phyloP scores from a whole-genome alignment of 2,113 vertebrate species.

The Sarotherodon lohbergeri region DNA sequence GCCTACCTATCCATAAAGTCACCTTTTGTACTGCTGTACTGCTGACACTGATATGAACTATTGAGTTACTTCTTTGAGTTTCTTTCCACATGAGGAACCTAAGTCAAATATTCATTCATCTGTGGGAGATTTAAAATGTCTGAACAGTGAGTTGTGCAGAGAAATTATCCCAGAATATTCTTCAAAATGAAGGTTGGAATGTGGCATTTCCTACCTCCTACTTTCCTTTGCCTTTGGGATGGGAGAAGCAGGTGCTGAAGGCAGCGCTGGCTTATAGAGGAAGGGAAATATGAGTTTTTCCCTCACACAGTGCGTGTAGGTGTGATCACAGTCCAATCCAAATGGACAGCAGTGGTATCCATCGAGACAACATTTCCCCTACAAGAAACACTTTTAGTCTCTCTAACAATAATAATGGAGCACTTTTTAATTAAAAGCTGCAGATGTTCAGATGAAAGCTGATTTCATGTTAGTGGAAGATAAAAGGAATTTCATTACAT shows the following conservation, averaged over 20 bases:
- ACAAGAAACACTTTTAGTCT: neutral
- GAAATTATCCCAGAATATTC: neutral
- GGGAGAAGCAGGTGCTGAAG: constrained; percentile 5
- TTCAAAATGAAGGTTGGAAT: neutral
- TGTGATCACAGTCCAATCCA: constrained; percentile 46
- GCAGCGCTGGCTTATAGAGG: neutral
- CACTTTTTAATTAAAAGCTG: neutral
- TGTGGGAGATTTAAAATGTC: neutral
- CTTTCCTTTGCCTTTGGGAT: neutral
- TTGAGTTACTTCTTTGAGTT: neutral
- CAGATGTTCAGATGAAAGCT: rapidly evolving
- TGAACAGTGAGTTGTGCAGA: neutral
- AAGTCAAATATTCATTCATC: neutral
- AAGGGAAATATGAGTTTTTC: constrained; percentile 21
- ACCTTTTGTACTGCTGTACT: neutral
- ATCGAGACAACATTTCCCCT: constrained; percentile 64
- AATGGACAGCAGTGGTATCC: constrained; percentile 58
- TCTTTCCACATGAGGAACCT: neutral
- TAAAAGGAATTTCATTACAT: neutral
- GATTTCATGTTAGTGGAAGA: neutral
- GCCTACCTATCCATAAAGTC: neutral
- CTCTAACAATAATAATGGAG: neutral
- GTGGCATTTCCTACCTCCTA: constrained; percentile 2
- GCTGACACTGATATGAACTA: neutral
- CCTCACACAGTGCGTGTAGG: constrained; percentile 28